These are phyloP conservation scores for Prunella fulvescens DNA, from an alignment of 2,113 vertebrate species.

Conservation along the genomic window DNA sequence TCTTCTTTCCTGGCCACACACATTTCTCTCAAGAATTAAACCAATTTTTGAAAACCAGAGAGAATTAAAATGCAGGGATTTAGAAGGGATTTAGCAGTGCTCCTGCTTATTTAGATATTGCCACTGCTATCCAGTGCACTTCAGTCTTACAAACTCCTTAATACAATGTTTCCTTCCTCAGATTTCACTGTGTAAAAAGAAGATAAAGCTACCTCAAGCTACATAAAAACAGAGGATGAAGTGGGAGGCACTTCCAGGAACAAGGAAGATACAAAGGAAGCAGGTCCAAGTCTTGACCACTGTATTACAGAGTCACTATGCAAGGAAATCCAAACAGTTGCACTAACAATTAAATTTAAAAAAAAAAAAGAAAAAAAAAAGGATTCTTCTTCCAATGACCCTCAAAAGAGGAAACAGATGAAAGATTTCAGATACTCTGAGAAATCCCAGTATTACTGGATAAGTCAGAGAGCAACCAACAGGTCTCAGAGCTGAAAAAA, in stretches of 20 bases:
- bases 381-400: not conserved
- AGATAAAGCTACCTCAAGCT: not conserved
- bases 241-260: not conserved
- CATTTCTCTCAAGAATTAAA: not conserved
- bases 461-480: not conserved
- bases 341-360: not conserved
- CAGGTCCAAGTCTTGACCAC: not conserved
- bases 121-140: not conserved
- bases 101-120: not conserved
- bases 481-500: not conserved
- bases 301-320: not conserved
- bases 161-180: not conserved
- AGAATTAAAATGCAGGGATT: not conserved
- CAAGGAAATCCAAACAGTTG: not conserved
- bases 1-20: not conserved
- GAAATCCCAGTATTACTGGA: not conserved
- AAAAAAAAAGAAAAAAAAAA: not conserved
- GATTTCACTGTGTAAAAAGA: not conserved
- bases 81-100: not conserved
- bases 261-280: not conserved
- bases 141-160: not conserved
- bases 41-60: not conserved
- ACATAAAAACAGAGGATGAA: not conserved
- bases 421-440: not conserved
- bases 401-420: slow-evolving; percentile 20